Evolutionary conservation across 2,113 vertebrate species (phyloP).

Genomic region (Calidris pugnax): DNA sequence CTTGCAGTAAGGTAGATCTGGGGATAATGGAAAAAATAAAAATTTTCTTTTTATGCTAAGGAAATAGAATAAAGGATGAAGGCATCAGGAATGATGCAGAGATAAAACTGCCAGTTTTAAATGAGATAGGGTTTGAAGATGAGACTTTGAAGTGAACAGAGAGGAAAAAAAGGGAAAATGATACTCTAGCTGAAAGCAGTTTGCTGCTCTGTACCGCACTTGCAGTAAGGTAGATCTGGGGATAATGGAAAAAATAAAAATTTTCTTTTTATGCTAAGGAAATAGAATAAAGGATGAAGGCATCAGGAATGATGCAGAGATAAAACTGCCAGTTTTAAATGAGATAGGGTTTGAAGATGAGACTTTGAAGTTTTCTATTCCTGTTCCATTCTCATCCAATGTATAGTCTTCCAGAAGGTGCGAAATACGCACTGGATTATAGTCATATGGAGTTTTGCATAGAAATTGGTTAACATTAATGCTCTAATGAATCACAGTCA

Average conservation of each 20-base stretch:
- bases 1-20: not conserved
- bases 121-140: not conserved
- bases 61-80: not conserved
- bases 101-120: not conserved
- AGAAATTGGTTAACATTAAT: not conserved
- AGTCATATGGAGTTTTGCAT: not conserved
- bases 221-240: not conserved
- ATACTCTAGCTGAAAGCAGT: not conserved
- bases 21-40: not conserved
- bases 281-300: not conserved
- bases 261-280: not conserved
- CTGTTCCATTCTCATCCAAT: not conserved
- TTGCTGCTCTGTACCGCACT: not conserved
- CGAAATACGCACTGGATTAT: not conserved
- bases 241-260: not conserved
- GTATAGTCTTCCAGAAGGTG: not conserved
- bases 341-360: not conserved
- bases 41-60: not conserved
- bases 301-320: not conserved
- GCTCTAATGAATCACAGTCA: not conserved
- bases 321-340: not conserved
- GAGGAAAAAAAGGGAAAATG: rapidly evolving
- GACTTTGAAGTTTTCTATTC: not conserved
- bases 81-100: not conserved
- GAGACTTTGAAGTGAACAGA: not conserved